Evolutionary conservation across 2,888 invertebrate species (phyloP), one percentile per base, ranked within the genome.

Genomic region (Erynnis tages): DNA sequence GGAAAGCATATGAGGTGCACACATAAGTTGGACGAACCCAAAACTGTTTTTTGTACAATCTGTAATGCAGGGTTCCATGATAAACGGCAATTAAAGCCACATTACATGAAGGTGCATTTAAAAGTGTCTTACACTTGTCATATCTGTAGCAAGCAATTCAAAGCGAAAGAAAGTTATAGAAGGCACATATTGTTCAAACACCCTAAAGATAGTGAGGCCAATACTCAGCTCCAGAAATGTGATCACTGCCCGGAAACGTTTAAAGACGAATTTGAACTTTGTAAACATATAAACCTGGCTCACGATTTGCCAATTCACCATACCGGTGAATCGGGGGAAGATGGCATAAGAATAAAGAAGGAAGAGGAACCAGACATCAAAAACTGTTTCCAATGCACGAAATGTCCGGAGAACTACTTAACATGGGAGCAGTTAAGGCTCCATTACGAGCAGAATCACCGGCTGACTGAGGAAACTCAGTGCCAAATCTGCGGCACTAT

Each of bases 51-150:
- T 49, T 89, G 89, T 54, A 70, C 69, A 29, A 44, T 82, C 7
- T 89, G 89, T 58, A 82, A 83, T 10, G 79, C 79, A 62, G 85
- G 83, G 0, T 89, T 89, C 56, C 67, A 77, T 27, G 80, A 81
- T 40, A 85, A 82, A 53, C 67, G 82, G 0, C 80, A 82, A 27
- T 54, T 89, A 5, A 88, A 81, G 60, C 77, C 79, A 1, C 89
- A 89, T 65, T 69, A 79, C 32, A 67, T 82, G 66, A 80, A 77
- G 60, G 82, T 82, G 29, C 89, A 89, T 71, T 73, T 85, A 50
- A 80, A 87, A 62, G 79, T 79, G 2, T 76, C 79, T 0, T 89
- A 87, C 57, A 78, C 82, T 0, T 89, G 89, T 57, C 65, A 61
- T 30, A 75, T 65, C 58, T 89, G 89, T 38, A 70, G 68, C 8